Evolutionary conservation across 92 coral and sea anemone species (phyloP).

Genomic region (Paramuricea clavata): DNA sequence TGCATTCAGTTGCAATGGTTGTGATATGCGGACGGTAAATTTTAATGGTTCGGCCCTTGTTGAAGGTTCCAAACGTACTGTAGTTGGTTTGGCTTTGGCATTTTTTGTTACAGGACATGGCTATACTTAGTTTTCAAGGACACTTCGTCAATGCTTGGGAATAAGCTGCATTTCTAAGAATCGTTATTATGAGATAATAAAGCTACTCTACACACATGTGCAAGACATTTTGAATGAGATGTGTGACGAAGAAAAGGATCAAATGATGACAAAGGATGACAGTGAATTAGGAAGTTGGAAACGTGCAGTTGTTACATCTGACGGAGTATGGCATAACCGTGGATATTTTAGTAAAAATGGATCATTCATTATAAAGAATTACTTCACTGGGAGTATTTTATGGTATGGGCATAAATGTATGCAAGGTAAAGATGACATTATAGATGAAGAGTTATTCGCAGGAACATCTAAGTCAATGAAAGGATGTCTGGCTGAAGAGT

Average conservation of each 20-base stretch:
- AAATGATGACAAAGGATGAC: too few relatives aligned
- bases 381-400: constrained; percentile 61
- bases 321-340: constrained; percentile 78
- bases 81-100: constrained; percentile 72
- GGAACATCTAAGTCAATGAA: constrained; percentile 79
- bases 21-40: constrained; percentile 20
- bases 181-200: constrained; percentile 60
- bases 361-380: constrained; percentile 47
- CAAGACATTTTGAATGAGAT: background rate
- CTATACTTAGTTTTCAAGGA: constrained; percentile 50
- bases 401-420: constrained; percentile 75
- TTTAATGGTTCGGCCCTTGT: constrained; percentile 57
- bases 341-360: constrained; percentile 64
- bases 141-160: constrained; percentile 61
- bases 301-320: constrained; percentile 69
- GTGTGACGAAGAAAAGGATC: background rate
- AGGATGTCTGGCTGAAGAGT: constrained; percentile 58
- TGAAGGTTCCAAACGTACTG: constrained; percentile 63
- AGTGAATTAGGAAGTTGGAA: constrained; percentile 64
- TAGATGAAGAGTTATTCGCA: constrained; percentile 65
- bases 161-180: constrained; percentile 50
- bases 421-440: constrained; percentile 60
- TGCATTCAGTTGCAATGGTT: constrained; percentile 41
- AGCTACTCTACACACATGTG: constrained; percentile 56
- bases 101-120: constrained; percentile 67